A percentile compares a stretch with the other conserved stretches of the same genome.
These are phyloP conservation scores for Ryuthela nishihirai DNA, from an alignment of 2,888 invertebrate genomes.

Conservation along the genomic window DNA sequence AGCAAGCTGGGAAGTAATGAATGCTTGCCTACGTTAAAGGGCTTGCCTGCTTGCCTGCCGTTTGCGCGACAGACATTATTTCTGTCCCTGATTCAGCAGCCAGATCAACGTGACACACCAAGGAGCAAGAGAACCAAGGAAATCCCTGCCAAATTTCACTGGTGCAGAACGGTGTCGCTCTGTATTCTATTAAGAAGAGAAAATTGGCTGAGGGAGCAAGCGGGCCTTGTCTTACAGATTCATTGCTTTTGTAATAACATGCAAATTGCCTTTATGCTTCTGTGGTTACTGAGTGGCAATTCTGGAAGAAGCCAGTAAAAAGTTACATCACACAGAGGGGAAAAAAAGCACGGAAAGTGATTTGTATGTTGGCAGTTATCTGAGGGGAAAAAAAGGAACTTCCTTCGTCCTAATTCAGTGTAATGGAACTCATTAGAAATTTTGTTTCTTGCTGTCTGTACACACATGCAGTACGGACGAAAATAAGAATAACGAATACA, in stretches of 20 bases:
- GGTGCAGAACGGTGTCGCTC: conserved; percentile 6
- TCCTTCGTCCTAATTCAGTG: conserved; percentile 29
- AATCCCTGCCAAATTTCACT: conserved; percentile 8
- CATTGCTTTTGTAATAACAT: conserved; percentile 37
- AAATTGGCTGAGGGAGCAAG: conserved; percentile 19
- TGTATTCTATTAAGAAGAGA: conserved; percentile 33
- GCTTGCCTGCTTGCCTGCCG: no score
- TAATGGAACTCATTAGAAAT: conserved; percentile 37
- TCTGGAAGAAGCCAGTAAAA: conserved; percentile 27
- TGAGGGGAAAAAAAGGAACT: conserved; percentile 32
- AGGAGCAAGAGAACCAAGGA: no score
- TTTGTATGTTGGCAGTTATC: conserved; percentile 31
- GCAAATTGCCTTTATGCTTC: conserved; percentile 38
- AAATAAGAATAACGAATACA: no score
- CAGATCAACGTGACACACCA: no score
- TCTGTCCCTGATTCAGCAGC: no score
- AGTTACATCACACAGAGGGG: conserved; percentile 31
- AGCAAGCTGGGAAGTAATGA: no score
- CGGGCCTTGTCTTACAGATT: conserved; percentile 28
- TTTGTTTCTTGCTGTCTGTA: no score
- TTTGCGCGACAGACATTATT: no score
- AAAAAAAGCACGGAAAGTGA: conserved; percentile 15
- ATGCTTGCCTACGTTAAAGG: no score
- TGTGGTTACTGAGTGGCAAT: conserved; percentile 35
- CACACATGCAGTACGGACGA: no score